Percentiles rank a stretch among this genome's conserved stretches.
These are phyloP conservation scores for Agrotis ipsilon DNA, from an alignment of 2,888 invertebrate genomes.

Conservation along the genomic window DNA sequence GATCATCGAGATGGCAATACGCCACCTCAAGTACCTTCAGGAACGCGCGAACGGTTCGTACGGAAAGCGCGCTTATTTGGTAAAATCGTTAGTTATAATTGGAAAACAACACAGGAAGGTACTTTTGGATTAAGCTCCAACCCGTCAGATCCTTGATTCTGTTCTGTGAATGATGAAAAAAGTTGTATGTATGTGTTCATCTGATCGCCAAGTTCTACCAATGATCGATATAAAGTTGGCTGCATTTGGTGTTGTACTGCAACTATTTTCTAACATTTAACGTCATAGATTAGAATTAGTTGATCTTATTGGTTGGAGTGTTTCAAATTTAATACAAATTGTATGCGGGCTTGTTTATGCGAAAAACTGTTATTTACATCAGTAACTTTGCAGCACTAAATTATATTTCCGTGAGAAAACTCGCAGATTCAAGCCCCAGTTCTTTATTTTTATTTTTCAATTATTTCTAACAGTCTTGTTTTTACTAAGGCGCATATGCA, in stretches of 20 bases:
- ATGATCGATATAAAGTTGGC: neutral
- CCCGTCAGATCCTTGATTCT: constrained; percentile 47
- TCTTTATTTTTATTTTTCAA: constrained; percentile 57
- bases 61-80: constrained; percentile 56
- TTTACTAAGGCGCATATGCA: constrained; percentile 32
- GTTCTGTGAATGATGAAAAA: constrained; percentile 45
- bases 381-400: neutral
- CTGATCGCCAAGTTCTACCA: constrained; percentile 16
- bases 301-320: constrained; percentile 55
- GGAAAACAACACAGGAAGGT: constrained; percentile 52
- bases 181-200: constrained; percentile 16
- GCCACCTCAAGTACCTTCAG: constrained; percentile 97
- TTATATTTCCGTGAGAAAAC: neutral
- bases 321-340: constrained; percentile 52
- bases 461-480: constrained; percentile 61
- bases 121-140: constrained; percentile 58
- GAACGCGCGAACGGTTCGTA: constrained; percentile 91
- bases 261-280: constrained; percentile 37
- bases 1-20: constrained; percentile 99
- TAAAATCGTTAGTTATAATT: constrained; percentile 60
- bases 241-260: constrained; percentile 18
- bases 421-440: constrained; percentile 40
- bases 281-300: constrained; percentile 36
- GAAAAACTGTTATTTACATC: constrained; percentile 12
- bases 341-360: constrained; percentile 52